Conservation (phyloP, 2,888 invertebrate species). For the Drosophila falleni region DNA sequence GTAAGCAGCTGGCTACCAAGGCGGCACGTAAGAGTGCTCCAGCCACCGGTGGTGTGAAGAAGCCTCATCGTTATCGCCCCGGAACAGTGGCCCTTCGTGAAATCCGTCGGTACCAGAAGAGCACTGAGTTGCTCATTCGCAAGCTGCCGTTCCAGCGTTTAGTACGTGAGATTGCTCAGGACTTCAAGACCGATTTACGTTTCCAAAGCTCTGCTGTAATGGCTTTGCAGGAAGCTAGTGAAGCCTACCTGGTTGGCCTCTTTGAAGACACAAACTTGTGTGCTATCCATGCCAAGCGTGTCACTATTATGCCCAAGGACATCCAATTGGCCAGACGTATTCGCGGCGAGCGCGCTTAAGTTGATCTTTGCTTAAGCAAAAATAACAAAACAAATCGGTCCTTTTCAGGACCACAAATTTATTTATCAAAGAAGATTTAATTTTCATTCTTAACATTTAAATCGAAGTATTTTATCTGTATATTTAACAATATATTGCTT, state of each 20-base stretch:
- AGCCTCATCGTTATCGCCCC: constrained; percentile 3
- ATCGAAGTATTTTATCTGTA: too few species aligned
- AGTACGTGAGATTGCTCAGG: constrained; percentile 1
- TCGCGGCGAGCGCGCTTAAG: neutral
- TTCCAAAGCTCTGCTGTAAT: constrained; percentile 2
- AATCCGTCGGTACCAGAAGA: constrained; percentile 1
- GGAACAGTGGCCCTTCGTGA: neutral
- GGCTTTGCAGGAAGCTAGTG: constrained; percentile 10
- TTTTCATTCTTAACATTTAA: constrained; percentile 7
- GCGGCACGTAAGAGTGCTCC: constrained; percentile 1
- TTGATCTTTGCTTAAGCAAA: constrained; percentile 1
- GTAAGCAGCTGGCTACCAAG: constrained; percentile 2
- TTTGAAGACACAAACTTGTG: constrained; percentile 4
- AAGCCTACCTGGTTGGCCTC: constrained; percentile 14
- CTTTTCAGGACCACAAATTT: constrained; percentile 49
- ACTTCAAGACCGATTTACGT: constrained; percentile 7
- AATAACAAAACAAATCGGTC: constrained; percentile 40
- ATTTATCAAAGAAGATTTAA: constrained; percentile 11
- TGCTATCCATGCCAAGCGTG: constrained; percentile 4
- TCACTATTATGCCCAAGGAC: constrained; percentile 3
- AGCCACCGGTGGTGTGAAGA: constrained; percentile 1
- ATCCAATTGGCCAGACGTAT: constrained; percentile 3
- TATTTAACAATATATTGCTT: too few species aligned
- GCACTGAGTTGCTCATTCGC: constrained; percentile 4
- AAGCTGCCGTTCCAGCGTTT: constrained; percentile 2